Conservation (phyloP, 1,140 invertebrate genomes). For the Drosophila erecta region DNA sequence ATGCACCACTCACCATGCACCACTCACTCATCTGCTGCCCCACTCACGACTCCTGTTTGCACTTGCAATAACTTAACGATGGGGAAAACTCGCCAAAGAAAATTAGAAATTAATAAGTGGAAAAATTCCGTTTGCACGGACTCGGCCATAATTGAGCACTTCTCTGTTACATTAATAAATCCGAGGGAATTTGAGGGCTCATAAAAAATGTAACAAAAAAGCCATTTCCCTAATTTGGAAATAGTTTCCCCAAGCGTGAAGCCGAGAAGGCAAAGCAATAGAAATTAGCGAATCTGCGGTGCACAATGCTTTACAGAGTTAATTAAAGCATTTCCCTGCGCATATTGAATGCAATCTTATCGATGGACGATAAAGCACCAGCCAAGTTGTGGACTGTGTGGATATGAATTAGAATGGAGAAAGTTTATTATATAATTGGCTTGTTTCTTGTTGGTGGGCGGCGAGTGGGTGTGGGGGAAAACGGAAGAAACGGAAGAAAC, state of each 20-base stretch:
- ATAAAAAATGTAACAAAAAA: not conserved
- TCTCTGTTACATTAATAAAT: not conserved
- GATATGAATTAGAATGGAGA: not conserved
- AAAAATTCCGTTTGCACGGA: slow-evolving; percentile 23
- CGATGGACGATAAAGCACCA: not conserved
- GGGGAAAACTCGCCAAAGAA: slow-evolving; percentile 4
- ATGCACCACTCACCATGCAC: too few relatives aligned
- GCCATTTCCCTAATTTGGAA: slow-evolving; percentile 2
- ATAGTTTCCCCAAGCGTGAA: not conserved
- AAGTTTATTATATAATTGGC: not conserved
- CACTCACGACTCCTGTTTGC: slow-evolving; percentile 10
- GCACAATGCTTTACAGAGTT: too few relatives aligned
- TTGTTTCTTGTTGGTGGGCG: not conserved
- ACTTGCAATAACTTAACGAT: slow-evolving; percentile 13
- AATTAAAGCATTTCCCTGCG: too few relatives aligned
- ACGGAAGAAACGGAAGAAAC: not conserved
- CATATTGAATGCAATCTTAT: too few relatives aligned
- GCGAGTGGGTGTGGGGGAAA: not conserved
- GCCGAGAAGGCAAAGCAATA: not conserved
- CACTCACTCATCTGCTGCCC: not conserved
- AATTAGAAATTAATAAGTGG: slow-evolving; percentile 36
- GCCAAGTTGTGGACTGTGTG: not conserved
- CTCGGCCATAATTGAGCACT: slow-evolving; percentile 20
- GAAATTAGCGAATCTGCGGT: not conserved
- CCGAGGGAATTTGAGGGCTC: not conserved